A percentile compares a stretch with the other conserved stretches of the same genome.
Conservation (phyloP, 1,140 invertebrate genomes). For the Eriosoma lanigerum region DNA sequence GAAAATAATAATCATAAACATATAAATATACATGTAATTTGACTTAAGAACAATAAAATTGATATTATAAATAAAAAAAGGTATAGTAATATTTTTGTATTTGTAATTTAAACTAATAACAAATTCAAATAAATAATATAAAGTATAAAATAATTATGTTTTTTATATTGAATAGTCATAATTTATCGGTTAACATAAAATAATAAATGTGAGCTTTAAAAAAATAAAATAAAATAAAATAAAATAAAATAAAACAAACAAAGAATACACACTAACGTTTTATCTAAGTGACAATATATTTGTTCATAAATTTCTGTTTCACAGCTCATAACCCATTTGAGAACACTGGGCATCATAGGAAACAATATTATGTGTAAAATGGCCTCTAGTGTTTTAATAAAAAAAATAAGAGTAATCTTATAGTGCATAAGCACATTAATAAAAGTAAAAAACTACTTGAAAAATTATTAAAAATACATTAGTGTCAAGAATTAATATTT, state of each 20-base stretch:
- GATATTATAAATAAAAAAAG: slow-evolving; percentile 18
- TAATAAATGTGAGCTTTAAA: slow-evolving; percentile 43
- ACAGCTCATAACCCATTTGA: slow-evolving; percentile 15
- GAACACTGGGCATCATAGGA: slow-evolving; percentile 2
- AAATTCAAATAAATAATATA: slow-evolving; percentile 51
- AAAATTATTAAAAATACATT: slow-evolving; percentile 45
- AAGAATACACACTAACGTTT: slow-evolving; percentile 26
- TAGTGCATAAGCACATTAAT: slow-evolving; percentile 36
- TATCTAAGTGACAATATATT: slow-evolving; percentile 26
- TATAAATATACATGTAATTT: slow-evolving; percentile 26
- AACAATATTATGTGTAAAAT: slow-evolving; percentile 45
- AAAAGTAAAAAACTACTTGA: slow-evolving; percentile 41
- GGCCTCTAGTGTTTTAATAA: slow-evolving; percentile 49
- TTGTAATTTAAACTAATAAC: slow-evolving; percentile 50
- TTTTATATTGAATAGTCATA: slow-evolving; percentile 41
- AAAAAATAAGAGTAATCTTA: slow-evolving; percentile 32
- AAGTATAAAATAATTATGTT: slow-evolving; percentile 42
- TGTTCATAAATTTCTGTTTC: slow-evolving; percentile 31
- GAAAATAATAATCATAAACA: slow-evolving; percentile 21
- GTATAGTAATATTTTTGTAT: slow-evolving; percentile 47
- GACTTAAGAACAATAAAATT: slow-evolving; percentile 33
- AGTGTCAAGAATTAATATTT: slow-evolving; percentile 46
- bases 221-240: slow-evolving; percentile 21
- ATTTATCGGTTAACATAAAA: slow-evolving; percentile 47
- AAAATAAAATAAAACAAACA: slow-evolving; percentile 4